Base-by-base conservation (phyloP, 35 echinoderm and acorn worm species). In the Ptychodera flava region DNA sequence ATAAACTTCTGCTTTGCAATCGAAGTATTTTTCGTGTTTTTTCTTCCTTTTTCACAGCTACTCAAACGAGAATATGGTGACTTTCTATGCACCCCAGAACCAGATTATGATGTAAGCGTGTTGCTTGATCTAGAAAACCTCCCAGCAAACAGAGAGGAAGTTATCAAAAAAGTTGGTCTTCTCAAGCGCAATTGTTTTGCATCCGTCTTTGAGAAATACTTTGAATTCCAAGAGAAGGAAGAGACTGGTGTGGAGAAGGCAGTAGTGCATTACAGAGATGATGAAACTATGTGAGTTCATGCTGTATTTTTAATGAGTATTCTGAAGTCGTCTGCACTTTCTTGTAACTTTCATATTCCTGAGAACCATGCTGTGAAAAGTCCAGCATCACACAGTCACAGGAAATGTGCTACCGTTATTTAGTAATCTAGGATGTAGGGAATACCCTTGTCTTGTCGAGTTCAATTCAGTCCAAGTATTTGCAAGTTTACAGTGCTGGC, bases 251-350 rank as follows among this genome's bases (percentile, higher is more conserved):
- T 88, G 77, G 84, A 94, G 76, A 87, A 22, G 35, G 95, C 95
- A 31, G 86, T 98, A 0, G 94, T 98, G 32, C 85, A 94, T 32
- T 98, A 98, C 79, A 89, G 92, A 76, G 92, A 98, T 38, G 95
- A 94, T 85, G 95, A 97, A 86, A 97, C 95, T 27, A 92, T 97
- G 95, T 97, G 88, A 92, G 95, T 88, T 0, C n/a, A n/a, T n/a
- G n/a, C n/a, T n/a, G n/a, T n/a, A n/a, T n/a, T n/a, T n/a, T n/a
- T n/a, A n/a, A n/a, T n/a, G n/a, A n/a, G n/a, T n/a, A n/a, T n/a
- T n/a, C n/a, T n/a, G n/a, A n/a, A n/a, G n/a, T n/a, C n/a, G n/a
- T n/a, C n/a, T n/a, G n/a, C n/a, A n/a, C n/a, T n/a, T n/a, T n/a
- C n/a, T n/a, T n/a, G n/a, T n/a, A n/a, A n/a, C n/a, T n/a, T n/a